A percentile compares a stretch with the other conserved stretches of the same genome.
These are phyloP conservation scores for Ceraclea dissimilis DNA, from an alignment of 2,888 invertebrate genomes.

Conservation along the genomic window DNA sequence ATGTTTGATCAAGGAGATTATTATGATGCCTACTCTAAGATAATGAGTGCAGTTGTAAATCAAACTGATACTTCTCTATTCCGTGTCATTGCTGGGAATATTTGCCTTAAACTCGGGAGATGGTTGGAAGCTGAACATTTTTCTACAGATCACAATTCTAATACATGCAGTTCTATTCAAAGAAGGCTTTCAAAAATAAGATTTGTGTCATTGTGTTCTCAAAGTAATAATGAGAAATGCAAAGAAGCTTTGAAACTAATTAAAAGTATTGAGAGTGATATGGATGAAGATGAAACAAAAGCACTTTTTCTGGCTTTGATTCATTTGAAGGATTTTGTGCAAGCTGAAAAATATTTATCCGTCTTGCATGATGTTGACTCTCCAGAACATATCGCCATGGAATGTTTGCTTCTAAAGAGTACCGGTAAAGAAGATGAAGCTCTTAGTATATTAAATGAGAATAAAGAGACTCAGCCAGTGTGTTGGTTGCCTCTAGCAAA, in stretches of 20 bases:
- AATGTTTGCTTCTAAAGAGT: constrained; percentile 45
- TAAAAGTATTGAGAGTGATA: constrained; percentile 31
- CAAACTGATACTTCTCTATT: constrained; percentile 5
- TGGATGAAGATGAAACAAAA: constrained; percentile 32
- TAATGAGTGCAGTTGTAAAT: neutral
- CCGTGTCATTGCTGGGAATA: constrained; percentile 34
- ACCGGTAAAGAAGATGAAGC: constrained; percentile 49
- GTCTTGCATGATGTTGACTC: constrained; percentile 30
- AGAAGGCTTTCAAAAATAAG: constrained; percentile 26
- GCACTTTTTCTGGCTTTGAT: constrained; percentile 31
- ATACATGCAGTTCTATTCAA: neutral
- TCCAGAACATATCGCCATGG: constrained; percentile 36
- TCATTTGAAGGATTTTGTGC: constrained; percentile 33
- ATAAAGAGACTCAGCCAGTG: constrained; percentile 39
- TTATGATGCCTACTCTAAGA: constrained; percentile 29
- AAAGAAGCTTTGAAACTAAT: constrained; percentile 40
- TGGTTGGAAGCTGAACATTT: constrained; percentile 41
- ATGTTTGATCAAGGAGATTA: constrained; percentile 37
- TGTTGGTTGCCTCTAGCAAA: constrained; percentile 53
- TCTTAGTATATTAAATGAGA: constrained; percentile 42
- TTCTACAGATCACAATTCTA: constrained; percentile 32
- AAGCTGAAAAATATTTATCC: constrained; percentile 34
- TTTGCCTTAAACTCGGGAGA: constrained; percentile 38
- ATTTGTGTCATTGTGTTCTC: constrained; percentile 33
- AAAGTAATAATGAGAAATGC: constrained; percentile 45